Evolutionary conservation across 2,888 invertebrate species (phyloP).

Genomic region (Teleogryllus oceanicus): DNA sequence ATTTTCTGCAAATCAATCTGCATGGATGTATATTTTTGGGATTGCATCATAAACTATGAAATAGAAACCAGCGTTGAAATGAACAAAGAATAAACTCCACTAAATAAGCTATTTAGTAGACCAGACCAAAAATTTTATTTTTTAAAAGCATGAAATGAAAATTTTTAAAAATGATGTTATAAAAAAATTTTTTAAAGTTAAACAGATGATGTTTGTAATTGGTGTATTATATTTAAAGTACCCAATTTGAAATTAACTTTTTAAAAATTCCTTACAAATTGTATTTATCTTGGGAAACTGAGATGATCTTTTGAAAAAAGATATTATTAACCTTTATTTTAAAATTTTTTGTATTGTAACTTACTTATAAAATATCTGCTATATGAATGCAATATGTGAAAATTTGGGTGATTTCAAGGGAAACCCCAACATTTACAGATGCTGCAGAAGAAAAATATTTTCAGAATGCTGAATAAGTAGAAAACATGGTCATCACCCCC

Average conservation of each 20-base stretch:
- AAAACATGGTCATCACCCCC: conserved; percentile 31
- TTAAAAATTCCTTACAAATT: neutral
- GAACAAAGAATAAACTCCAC: neutral
- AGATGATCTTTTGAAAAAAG: no score
- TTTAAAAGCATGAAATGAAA: neutral
- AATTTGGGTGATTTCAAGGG: conserved; percentile 4
- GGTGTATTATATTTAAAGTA: no score
- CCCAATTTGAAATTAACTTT: neutral
- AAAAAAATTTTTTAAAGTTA: no score
- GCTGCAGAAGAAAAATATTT: conserved; percentile 26
- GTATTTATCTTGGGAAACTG: no score
- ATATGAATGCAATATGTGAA: neutral
- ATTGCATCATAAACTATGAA: neutral
- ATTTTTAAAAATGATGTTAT: neutral
- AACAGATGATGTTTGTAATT: no score
- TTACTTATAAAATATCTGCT: conserved; percentile 11
- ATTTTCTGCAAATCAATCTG: no score
- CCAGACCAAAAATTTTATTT: neutral
- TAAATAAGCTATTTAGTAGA: neutral
- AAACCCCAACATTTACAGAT: conserved; percentile 21
- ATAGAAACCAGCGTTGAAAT: neutral
- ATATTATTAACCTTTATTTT: no score
- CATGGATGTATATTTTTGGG: neutral
- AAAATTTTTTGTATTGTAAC: neutral
- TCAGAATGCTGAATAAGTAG: conserved; percentile 21